These are phyloP conservation scores for Pachyseris speciosa DNA, from an alignment of 64 coral and sea anemone genomes.

Conservation along the genomic window DNA sequence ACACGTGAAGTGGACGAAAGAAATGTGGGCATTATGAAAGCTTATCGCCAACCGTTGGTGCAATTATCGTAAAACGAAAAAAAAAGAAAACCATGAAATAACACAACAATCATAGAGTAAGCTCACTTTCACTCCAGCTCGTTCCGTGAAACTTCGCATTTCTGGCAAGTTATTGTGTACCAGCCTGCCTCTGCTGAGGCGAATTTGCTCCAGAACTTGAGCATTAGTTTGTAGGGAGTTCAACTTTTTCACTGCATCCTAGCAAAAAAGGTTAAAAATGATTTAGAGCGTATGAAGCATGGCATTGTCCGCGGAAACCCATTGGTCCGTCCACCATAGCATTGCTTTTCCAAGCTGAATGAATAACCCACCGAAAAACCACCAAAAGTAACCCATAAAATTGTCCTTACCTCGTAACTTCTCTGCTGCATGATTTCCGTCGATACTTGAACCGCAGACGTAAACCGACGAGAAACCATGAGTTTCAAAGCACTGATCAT, in stretches of 20 bases:
- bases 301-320: too few relatives aligned
- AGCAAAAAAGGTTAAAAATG: not conserved
- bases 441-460: not conserved
- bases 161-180: slow-evolving; percentile 71
- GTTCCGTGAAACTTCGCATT: slow-evolving; percentile 77
- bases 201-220: slow-evolving; percentile 77
- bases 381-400: not conserved
- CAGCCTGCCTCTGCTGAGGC: slow-evolving; percentile 51
- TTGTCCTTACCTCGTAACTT: slow-evolving; percentile 12
- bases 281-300: too few relatives aligned
- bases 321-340: not conserved
- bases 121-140: slow-evolving; percentile 84
- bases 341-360: too few relatives aligned
- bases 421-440: slow-evolving; percentile 35
- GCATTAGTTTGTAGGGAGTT: slow-evolving; percentile 94
- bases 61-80: too few relatives aligned
- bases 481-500: slow-evolving; percentile 8
- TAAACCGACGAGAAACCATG: slow-evolving; percentile 17
- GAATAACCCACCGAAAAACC: not conserved
- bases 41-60: too few relatives aligned
- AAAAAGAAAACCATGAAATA: too few relatives aligned
- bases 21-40: not conserved
- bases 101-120: not conserved
- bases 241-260: slow-evolving; percentile 92
- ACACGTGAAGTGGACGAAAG: slow-evolving; percentile 11